Evolutionary conservation across 1,140 invertebrate species (phyloP).

Genomic region (Zaprionus kolodkinae): DNA sequence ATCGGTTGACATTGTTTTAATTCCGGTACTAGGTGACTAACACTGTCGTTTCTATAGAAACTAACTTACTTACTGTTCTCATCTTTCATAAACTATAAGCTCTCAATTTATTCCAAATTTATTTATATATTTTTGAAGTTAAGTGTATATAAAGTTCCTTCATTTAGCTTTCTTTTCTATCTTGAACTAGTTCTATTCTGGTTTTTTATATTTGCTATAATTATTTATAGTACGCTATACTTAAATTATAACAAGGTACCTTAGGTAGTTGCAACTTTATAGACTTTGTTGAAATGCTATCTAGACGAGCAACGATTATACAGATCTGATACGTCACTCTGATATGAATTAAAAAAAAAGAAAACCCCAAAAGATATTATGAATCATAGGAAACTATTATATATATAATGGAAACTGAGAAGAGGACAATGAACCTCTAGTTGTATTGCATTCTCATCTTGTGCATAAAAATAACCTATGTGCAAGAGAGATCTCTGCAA

Average conservation of each 20-base stretch:
- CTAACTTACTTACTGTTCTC: too few relatives aligned
- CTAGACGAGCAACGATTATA: background rate
- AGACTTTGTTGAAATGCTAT: background rate
- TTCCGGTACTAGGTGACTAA: background rate
- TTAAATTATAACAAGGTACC: background rate
- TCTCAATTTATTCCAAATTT: too few relatives aligned
- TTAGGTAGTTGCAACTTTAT: background rate
- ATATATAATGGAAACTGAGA: too few relatives aligned
- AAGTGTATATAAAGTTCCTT: background rate
- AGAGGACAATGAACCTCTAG: background rate
- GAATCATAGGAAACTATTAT: background rate
- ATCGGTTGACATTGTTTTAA: background rate
- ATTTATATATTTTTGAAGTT: too few relatives aligned
- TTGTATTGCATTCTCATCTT: background rate
- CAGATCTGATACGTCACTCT: constrained; percentile 1
- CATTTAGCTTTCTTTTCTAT: background rate
- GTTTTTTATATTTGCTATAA: background rate
- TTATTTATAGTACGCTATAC: background rate
- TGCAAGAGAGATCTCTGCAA: background rate
- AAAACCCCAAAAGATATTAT: background rate
- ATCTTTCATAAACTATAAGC: too few relatives aligned
- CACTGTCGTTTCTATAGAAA: background rate
- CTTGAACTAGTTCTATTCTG: background rate
- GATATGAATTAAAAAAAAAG: background rate
- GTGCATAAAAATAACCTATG: background rate